These are phyloP conservation scores for Hippocampus zosterae DNA, from an alignment of 2,113 vertebrate species.

Conservation along the genomic window DNA sequence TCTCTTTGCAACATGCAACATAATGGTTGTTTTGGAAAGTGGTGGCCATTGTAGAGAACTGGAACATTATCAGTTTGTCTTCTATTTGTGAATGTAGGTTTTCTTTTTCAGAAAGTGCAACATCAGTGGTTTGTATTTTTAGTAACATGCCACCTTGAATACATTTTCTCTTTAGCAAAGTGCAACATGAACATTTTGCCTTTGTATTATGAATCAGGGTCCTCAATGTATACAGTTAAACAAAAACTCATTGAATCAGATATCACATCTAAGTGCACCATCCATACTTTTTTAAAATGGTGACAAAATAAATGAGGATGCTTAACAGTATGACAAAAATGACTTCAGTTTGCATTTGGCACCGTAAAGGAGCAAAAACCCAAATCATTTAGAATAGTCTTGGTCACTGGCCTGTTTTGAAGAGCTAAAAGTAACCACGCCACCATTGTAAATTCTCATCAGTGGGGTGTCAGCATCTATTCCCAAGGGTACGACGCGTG, in stretches of 20 bases:
- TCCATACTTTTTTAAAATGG: background rate
- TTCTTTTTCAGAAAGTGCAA: background rate
- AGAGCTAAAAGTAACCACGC: conserved; percentile 48
- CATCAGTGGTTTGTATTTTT: too few species aligned
- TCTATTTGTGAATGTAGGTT: background rate
- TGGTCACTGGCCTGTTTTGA: conserved; percentile 41
- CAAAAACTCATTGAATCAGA: too few species aligned
- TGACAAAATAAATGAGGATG: background rate
- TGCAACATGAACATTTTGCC: too few species aligned
- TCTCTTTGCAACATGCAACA: too few species aligned
- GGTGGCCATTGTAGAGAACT: too few species aligned
- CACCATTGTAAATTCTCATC: conserved; percentile 33
- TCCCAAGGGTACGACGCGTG: conserved; percentile 21
- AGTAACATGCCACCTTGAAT: too few species aligned
- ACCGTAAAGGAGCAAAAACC: background rate
- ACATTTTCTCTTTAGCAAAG: too few species aligned
- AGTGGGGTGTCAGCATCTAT: conserved; percentile 39
- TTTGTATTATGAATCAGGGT: too few species aligned
- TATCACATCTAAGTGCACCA: too few species aligned
- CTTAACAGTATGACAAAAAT: background rate
- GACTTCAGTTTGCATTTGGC: background rate
- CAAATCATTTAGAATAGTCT: background rate
- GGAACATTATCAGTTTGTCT: background rate
- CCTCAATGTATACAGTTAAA: too few species aligned
- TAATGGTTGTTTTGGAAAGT: too few species aligned